Conservation (phyloP, 23 tunicate genomes). For the Corella eumyota region DNA sequence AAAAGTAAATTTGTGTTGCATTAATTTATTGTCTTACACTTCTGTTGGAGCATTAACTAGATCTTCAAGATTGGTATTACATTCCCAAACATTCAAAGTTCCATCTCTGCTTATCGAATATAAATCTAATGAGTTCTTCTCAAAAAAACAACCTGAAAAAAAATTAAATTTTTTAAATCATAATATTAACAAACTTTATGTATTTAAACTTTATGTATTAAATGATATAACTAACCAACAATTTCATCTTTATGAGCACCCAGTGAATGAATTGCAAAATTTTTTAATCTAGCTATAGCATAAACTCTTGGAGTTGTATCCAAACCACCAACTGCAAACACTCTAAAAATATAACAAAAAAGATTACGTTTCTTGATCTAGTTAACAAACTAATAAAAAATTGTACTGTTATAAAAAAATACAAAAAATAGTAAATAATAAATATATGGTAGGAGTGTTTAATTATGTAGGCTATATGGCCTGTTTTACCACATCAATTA, state of each 20-base stretch:
- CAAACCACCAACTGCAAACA: slow-evolving; percentile 60
- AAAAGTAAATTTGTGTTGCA: too few species aligned
- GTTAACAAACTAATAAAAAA: too few species aligned
- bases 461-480: too few species aligned
- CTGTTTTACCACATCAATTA: not conserved
- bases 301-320: slow-evolving; percentile 70
- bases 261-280: slow-evolving; percentile 29
- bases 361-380: not conserved
- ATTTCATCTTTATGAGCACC: slow-evolving; percentile 85
- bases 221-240: slow-evolving; percentile 17
- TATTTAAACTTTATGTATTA: slow-evolving; percentile 1
- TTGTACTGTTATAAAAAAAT: too few species aligned
- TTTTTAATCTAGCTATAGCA: slow-evolving; percentile 16
- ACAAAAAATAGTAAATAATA: too few species aligned
- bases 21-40: too few species aligned
- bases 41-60: not conserved
- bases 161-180: not conserved
- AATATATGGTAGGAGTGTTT: too few species aligned
- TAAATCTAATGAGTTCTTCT: slow-evolving; percentile 51
- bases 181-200: not conserved
- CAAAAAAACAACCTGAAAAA: slow-evolving; percentile 70
- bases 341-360: slow-evolving; percentile 2
- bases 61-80: slow-evolving; percentile 39
- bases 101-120: slow-evolving; percentile 55
- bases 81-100: slow-evolving; percentile 59